These are phyloP conservation scores for Heloderma charlesbogerti DNA, from an alignment of 2,113 vertebrate genomes.

Conservation along the genomic window DNA sequence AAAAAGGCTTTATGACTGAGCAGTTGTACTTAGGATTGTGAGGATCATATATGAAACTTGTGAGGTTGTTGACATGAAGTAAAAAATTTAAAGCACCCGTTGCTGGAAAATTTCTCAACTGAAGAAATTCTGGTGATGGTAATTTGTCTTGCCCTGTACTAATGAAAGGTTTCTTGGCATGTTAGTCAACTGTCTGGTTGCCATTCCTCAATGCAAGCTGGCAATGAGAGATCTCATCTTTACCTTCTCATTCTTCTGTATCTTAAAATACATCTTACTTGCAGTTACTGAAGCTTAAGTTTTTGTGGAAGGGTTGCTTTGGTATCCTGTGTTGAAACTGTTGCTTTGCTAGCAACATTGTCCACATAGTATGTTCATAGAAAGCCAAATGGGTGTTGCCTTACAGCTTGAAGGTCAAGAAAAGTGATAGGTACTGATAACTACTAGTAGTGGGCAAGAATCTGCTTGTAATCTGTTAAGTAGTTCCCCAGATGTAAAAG, in stretches of 20 bases:
- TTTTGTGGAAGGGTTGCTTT: not conserved
- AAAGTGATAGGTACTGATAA: constrained; percentile 20
- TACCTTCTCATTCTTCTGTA: not conserved
- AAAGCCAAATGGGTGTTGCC: constrained; percentile 2
- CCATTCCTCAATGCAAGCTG: not conserved
- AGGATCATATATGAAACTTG: not conserved
- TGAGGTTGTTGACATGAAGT: not conserved
- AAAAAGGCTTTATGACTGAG: not conserved
- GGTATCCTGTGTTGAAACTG: not conserved
- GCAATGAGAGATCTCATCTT: not conserved
- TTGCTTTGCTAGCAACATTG: constrained; percentile 1
- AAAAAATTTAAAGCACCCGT: not conserved
- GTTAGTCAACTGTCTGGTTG: not conserved
- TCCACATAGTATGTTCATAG: not conserved
- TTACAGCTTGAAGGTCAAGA: constrained; percentile 14
- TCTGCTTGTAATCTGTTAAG: constrained; percentile 14
- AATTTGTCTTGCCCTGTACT: not conserved
- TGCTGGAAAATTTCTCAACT: not conserved
- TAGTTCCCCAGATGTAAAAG: constrained; percentile 8
- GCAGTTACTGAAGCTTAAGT: not conserved
- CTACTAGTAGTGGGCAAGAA: not conserved
- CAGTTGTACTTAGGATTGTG: not conserved
- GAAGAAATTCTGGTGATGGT: not conserved
- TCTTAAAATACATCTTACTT: not conserved
- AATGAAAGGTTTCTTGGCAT: not conserved